phyloP scores from a whole-genome alignment of 2,113 vertebrate genomes.

The Otocyon megalotis region DNA sequence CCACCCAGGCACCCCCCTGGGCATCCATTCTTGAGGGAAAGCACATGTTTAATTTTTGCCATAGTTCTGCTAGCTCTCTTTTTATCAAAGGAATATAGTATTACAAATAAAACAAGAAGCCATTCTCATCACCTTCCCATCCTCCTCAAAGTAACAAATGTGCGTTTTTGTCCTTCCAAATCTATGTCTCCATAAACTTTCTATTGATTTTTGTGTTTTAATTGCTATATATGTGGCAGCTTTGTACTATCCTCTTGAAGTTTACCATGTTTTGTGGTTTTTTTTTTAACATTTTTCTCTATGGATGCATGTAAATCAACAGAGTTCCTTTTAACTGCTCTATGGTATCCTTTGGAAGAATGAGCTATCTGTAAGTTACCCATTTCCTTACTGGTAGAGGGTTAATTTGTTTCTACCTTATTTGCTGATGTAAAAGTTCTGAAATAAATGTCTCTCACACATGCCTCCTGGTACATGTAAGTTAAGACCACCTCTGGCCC shows the following conservation, averaged over 20 bases:
- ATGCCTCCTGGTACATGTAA: neutral
- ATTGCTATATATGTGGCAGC: neutral
- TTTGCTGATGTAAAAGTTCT: neutral
- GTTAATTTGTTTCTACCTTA: neutral
- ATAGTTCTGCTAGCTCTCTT: neutral
- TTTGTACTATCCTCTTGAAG: neutral
- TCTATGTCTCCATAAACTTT: neutral
- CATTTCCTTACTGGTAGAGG: neutral
- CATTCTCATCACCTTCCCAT: neutral
- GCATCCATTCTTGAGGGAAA: neutral
- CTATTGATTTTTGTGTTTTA: neutral
- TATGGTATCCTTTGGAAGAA: neutral
- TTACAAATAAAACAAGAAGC: neutral
- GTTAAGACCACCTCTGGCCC: neutral
- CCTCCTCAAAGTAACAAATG: neutral
- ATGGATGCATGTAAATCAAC: neutral
- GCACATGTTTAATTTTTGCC: neutral
- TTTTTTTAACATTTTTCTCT: neutral
- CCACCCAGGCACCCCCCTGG: neutral
- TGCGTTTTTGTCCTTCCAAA: neutral
- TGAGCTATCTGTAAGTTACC: neutral
- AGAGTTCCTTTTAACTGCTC: neutral
- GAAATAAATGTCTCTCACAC: neutral
- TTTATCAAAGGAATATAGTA: neutral
- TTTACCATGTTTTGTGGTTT: neutral